Base-by-base conservation (phyloP, 2,888 invertebrate genomes). In the Proisotoma minuta region DNA sequence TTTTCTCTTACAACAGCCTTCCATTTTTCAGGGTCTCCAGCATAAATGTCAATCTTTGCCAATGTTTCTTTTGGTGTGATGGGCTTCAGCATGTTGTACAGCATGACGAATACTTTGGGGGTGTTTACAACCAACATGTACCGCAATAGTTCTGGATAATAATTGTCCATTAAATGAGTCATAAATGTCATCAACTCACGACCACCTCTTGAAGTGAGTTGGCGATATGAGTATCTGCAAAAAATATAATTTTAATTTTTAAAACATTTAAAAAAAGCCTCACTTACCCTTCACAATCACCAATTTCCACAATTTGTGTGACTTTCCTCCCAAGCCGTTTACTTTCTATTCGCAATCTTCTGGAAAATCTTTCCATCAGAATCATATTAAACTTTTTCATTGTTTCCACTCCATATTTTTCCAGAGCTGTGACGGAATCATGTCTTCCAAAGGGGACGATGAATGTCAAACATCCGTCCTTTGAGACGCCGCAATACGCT, bases 101-200 rank as follows among this genome's bases (percentile, higher is more conserved):
- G 23, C 1, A 62, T 3, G n/a, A 53, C 18, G 29, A 67, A 64
- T 15, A 67, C 29, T 48, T 62, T 62, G 1, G 67, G 67, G 15
- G 67, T 62, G 40, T 67, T 67, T 34, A 67, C 61, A 12, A 61
- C 18, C 2, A 62, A 18, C 5, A 47, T 24, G 18, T 48, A 49
- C 26, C 56, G 51, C 3, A 67, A 27, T 12, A 67, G n/a, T 29
- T 67, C 67, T 0, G 67, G 67, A 47, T 64, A 67, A 50, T 67
- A 58, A 1, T 51, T 43, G 40, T 66, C 66, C 47, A 60, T 57
- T 1, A 29, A 29, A 24, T 40, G 20, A 2, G 60, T 52, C 2
- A 59, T 57, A 3, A 4, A 1, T 5, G 51, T 1, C 5, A 62
- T 52, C 43, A 57, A 65, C 3, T 62, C 62, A 24, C 56, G 15